Percentiles rank a stretch among this genome's conserved stretches.
Conservation (phyloP, 2,888 invertebrate species). For the Resseliella maxima region DNA sequence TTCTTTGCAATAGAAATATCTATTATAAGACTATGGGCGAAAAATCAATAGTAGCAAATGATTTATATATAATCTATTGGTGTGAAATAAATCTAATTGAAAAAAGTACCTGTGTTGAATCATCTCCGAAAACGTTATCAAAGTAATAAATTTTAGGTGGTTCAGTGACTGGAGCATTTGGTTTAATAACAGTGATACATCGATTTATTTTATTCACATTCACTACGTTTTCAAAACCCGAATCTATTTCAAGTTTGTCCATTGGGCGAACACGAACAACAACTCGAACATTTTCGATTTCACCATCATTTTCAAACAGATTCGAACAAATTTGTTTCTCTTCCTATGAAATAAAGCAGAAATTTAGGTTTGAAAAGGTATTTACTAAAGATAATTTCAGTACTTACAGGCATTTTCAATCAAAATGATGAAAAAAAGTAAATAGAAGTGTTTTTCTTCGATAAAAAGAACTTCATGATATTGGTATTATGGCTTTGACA, state of each 20-base stretch:
- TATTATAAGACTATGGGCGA: too few relatives aligned
- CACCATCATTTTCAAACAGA: slow-evolving; percentile 62
- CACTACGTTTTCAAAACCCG: slow-evolving; percentile 78
- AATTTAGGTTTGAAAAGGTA: not conserved
- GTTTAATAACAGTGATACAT: slow-evolving; percentile 81
- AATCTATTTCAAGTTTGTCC: slow-evolving; percentile 83
- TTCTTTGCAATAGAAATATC: too few relatives aligned
- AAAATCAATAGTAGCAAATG: too few relatives aligned
- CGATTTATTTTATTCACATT: slow-evolving; percentile 81
- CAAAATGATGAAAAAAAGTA: too few relatives aligned
- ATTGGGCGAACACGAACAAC: slow-evolving; percentile 95
- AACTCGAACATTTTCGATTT: slow-evolving; percentile 94
- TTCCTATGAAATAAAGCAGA: slow-evolving; percentile 42
- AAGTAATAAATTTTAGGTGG: slow-evolving; percentile 92
- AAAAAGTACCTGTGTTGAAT: slow-evolving; percentile 80
- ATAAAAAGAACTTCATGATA: too few relatives aligned
- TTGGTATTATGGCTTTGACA: too few relatives aligned
- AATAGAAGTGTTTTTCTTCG: too few relatives aligned
- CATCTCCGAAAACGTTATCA: slow-evolving; percentile 91
- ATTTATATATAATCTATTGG: too few relatives aligned
- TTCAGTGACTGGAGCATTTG: slow-evolving; percentile 76
- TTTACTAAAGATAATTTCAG: not conserved
- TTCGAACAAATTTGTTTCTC: not conserved
- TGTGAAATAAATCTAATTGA: too few relatives aligned
- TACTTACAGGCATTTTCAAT: slow-evolving; percentile 12